These are phyloP conservation scores for Rutilus rutilus DNA, from an alignment of 2,113 vertebrate species.

Conservation along the genomic window DNA sequence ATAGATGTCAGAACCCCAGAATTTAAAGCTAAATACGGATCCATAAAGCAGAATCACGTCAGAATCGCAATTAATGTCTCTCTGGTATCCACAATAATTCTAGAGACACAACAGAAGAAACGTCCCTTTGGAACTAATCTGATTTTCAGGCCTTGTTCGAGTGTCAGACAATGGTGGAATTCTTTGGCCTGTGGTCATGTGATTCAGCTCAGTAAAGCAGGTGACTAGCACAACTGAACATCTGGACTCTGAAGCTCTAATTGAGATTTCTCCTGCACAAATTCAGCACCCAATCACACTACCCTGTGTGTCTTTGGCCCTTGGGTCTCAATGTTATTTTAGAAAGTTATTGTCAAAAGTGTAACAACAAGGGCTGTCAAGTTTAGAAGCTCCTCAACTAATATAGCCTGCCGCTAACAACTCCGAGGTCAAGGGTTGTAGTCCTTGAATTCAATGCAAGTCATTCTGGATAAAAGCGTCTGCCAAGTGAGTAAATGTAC, in stretches of 20 bases:
- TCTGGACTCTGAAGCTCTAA: constrained; percentile 53
- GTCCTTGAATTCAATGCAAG: neutral
- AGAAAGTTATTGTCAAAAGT: neutral
- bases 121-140: constrained; percentile 26
- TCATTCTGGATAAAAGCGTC: neutral
- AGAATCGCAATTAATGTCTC: constrained; percentile 6
- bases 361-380: neutral
- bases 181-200: constrained; percentile 50
- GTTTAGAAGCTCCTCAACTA: neutral
- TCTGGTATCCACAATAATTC: constrained; percentile 29
- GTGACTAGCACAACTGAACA: constrained; percentile 57
- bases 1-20: constrained; percentile 17
- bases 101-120: constrained; percentile 25
- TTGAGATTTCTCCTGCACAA: constrained; percentile 39
- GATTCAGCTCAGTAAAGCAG: constrained; percentile 55
- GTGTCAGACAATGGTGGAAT: constrained; percentile 45
- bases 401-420: neutral
- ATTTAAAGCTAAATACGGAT: constrained; percentile 26
- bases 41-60: constrained; percentile 21
- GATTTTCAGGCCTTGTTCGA: constrained; percentile 39
- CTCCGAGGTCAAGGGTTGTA: neutral
- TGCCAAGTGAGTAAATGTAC: neutral
- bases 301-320: neutral
- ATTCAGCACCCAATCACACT: constrained; percentile 56
- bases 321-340: neutral